Base-by-base conservation (phyloP, 1,140 invertebrate genomes). In the Habropoda laboriosa region DNA sequence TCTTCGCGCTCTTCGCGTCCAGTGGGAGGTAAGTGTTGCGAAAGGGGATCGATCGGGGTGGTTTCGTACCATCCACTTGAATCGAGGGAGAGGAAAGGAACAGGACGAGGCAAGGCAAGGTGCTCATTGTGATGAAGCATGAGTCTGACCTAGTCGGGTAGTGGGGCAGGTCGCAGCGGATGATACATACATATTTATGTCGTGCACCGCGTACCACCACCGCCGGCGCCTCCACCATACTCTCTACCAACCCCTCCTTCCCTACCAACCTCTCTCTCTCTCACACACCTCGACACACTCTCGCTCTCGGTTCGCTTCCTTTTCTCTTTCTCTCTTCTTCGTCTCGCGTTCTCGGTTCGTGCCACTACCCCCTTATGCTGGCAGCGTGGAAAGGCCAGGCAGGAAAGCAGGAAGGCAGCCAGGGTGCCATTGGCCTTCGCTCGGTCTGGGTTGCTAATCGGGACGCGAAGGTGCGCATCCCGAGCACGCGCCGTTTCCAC, bases 181-280 rank as follows among this genome's bases (percentile, higher is more conserved):
- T 93, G 91, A 93, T 93, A 92, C 92, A 93, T 93, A 93, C 92
- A 93, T 93, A 93, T 93, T 93, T 93, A 93, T 93, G 91, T 92
- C 92, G 91, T 89, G 90, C 91, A 90, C 81, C 88, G 89, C 88
- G 90, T 87, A 89, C 90, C 84, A 87, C 88, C 86, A 85, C 86
- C 83, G 82, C 73, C 66, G 72, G 40, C 57, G 57, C 72, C 74
- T 76, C 81, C 66, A 58, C 61, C 71, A 51, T 74, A 51, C 80
- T 74, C 77, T 66, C 80, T 73, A 75, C 76, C 81, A 55, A 76
- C 82, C 78, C 81, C 45, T 49, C 47, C 51, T 38, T 68, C 47
- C 45, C 51, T 66, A n/a, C n/a, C n/a, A n/a, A n/a, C n/a, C 30
- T 53, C 61, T 75, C 53, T 60, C 45, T 47, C 64, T n/a, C n/a